Evolutionary conservation across 1,140 invertebrate species (phyloP), one percentile per base, ranked within the genome.

Genomic region (Drosophila kanapiae): DNA sequence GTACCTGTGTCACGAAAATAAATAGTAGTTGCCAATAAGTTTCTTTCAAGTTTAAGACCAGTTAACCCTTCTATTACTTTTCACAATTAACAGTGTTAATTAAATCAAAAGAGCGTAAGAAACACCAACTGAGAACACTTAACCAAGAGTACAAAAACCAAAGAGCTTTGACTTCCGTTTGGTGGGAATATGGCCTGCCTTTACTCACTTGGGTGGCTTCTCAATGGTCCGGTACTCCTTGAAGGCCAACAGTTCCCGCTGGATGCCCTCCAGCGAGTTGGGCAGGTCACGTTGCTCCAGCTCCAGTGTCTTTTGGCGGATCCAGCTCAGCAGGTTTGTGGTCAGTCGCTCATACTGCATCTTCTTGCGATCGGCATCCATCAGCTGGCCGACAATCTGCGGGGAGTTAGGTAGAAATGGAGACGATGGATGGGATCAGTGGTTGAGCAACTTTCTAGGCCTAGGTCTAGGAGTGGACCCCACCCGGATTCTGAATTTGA

Each of bases 171-270:
- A 31, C 38, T 70, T 47, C 27, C 61, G 33, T 49, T 18, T 40
- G 61, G 27, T 93, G 35, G 10, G 51, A 54, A 54, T 4, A 57
- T 62, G 33, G 49, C 10, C 10, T 29, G 29, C 47, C 10, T 23
- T 0, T 48, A 69, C 94, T 94, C 93, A 97, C 95, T 99, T 99
- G 61, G 98, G 98, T 13, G 99, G 99, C 94, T 99, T 99, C 93
- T 99, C 99, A 23, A 98, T 95, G 1, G 98, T 99, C 79, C 98
- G 94, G 93, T 99, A 99, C 84, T 98, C 96, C 92, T 99, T 99
- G 93, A 99, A 99, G 33, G 95, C 94, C 13, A 97, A 93, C 59
- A 99, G 93, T 91, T 99, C 96, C 49, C 96, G 95, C 93, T 99
- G 98, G 78, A 99, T 99, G 51, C 97, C 98, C 92, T 99, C 98